Evolutionary conservation across 2,797 vertebrate genomes (phyloP).

Genomic region (Gymnoscopelus microlampas): DNA sequence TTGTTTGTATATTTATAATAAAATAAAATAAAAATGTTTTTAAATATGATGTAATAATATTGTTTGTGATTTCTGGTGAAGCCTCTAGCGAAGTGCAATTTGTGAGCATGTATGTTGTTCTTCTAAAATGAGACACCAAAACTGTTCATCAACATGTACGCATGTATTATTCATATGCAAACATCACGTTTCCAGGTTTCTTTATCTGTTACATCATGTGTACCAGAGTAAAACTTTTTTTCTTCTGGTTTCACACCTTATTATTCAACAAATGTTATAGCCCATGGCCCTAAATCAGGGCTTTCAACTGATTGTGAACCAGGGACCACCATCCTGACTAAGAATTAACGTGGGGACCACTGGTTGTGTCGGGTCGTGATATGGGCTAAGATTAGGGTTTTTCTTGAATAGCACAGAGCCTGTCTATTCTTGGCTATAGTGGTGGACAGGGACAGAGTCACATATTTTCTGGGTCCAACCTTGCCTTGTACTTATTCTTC

Average conservation of each 20-base stretch:
- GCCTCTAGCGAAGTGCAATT: not conserved
- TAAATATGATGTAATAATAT: slow-evolving; percentile 10
- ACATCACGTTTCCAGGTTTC: not conserved
- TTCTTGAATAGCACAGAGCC: too few relatives aligned
- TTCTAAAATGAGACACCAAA: not conserved
- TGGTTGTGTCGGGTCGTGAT: too few relatives aligned
- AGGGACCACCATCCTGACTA: too few relatives aligned
- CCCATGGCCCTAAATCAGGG: too few relatives aligned
- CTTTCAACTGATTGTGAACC: too few relatives aligned
- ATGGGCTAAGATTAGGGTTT: too few relatives aligned
- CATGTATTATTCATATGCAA: slow-evolving; percentile 22
- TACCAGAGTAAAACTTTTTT: too few relatives aligned
- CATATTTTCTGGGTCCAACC: too few relatives aligned
- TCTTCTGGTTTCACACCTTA: not conserved
- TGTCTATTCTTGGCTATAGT: too few relatives aligned
- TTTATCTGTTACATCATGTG: not conserved
- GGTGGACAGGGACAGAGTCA: too few relatives aligned
- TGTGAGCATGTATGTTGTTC: not conserved
- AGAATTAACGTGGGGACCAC: too few relatives aligned
- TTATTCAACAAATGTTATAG: not conserved
- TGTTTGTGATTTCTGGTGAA: slow-evolving; percentile 1
- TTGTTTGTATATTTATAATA: slow-evolving; percentile 79
- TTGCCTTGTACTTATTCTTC: too few relatives aligned
- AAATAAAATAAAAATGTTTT: slow-evolving; percentile 46
- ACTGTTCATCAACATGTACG: not conserved